These are phyloP conservation scores for Eristalis intricaria DNA, from an alignment of 2,888 invertebrate species.

Conservation along the genomic window DNA sequence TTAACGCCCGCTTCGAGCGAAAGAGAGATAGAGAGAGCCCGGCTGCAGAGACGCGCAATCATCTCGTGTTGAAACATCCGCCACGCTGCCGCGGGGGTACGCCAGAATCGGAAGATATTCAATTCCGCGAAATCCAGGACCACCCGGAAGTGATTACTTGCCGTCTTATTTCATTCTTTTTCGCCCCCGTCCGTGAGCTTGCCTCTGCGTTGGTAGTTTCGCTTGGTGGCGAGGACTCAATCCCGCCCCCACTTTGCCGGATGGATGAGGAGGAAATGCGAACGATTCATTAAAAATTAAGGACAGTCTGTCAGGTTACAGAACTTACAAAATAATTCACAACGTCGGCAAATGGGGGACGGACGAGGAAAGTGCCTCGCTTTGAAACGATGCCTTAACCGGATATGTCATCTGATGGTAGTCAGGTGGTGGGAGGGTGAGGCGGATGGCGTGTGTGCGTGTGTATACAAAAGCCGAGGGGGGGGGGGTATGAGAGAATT, in stretches of 20 bases:
- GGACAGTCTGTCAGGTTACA: slow-evolving; percentile 60
- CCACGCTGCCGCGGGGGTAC: background rate
- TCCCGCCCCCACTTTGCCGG: slow-evolving; percentile 10
- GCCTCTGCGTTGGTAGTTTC: background rate
- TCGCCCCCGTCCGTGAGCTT: background rate
- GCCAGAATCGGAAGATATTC: background rate
- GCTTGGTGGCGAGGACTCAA: slow-evolving; percentile 30
- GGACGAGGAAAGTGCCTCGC: background rate
- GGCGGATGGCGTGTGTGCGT: background rate
- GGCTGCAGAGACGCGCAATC: slow-evolving; percentile 14
- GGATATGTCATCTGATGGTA: background rate
- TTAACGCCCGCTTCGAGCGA: background rate
- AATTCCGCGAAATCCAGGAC: slow-evolving; percentile 11
- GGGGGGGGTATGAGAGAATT: slow-evolving; percentile 44
- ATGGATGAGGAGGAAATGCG: slow-evolving; percentile 4
- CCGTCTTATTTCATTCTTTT: slow-evolving; percentile 26
- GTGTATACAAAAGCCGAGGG: slow-evolving; percentile 32
- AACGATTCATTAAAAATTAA: slow-evolving; percentile 63
- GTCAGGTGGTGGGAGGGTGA: background rate
- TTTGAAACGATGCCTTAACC: background rate
- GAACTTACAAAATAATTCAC: slow-evolving; percentile 42
- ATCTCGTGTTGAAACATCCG: background rate
- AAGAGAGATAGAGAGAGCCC: too few relatives aligned
- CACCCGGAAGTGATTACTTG: slow-evolving; percentile 24
- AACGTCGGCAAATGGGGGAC: background rate